Base-by-base conservation (phyloP, 92 coral and sea anemone species). In the Porites rus region DNA sequence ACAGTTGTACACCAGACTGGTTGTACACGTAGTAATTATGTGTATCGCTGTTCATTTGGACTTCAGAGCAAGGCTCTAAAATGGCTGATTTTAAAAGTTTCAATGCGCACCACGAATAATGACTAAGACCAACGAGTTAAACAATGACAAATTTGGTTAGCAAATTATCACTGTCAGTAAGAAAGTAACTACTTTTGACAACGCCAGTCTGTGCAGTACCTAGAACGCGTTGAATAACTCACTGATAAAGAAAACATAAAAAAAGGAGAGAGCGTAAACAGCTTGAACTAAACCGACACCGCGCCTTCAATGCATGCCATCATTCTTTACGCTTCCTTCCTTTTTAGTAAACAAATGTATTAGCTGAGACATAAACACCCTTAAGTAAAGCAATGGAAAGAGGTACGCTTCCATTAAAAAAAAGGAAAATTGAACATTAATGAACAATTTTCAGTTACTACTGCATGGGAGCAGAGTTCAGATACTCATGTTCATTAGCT, bases 241-340 rank as follows among this genome's bases (percentile, higher is more conserved):
- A 38, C 46, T 38, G 46, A 3, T 38, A 3, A 38, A 38, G 46
- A 38, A 38, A 38, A 38, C 5, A 38, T 38, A 38, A 38, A 38
- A 38, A 4, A 4, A 38, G 46, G 46, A 31, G 25, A 10, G 13
- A 67, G 21, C 59, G 43, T 20, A 68, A 80, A 16, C 22, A 67
- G 16, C 65, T 58, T 81, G 43, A 10, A 22, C 16, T 10, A 43
- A 31, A 70, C 46, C 46, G 46, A 51, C 9, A 21, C 74, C 75
- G 12, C 86, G 22, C 86, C 85, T 68, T 14, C 18, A 80, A 70
- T 69, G 19, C 50, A 25, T 10, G 61, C 16, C 4, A 66, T 31
- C 3, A 56, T 22, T 21, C 18, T 31, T 58, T 59, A 46, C 12
- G 31, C 65, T 81, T 70, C 77, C 60, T 59, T 71, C 59, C 68